Evolutionary conservation across 2,113 vertebrate species (phyloP).

Genomic region (Hypocryptadius cinnamomeus): DNA sequence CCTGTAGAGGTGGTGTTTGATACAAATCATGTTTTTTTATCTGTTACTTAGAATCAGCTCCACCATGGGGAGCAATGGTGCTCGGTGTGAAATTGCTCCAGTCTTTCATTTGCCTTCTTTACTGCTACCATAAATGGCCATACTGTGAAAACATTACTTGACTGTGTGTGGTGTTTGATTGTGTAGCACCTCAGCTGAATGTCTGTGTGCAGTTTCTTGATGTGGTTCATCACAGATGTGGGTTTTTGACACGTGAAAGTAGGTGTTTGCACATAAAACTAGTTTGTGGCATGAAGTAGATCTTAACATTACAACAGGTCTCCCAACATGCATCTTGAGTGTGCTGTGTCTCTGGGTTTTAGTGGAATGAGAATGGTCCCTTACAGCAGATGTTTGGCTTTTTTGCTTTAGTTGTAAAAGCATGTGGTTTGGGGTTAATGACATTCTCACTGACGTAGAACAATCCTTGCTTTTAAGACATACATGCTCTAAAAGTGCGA

Average conservation of each 20-base stretch:
- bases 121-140: constrained; percentile 40
- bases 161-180: not conserved
- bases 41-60: not conserved
- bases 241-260: constrained; percentile 48
- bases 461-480: not conserved
- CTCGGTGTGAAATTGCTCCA: not conserved
- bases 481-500: not conserved
- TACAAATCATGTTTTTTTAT: not conserved
- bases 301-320: not conserved
- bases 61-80: not conserved
- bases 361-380: not conserved
- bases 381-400: not conserved
- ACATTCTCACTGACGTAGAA: not conserved
- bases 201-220: constrained; percentile 61
- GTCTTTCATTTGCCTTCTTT: not conserved
- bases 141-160: not conserved
- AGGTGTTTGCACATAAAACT: not conserved
- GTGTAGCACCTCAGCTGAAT: constrained; percentile 21
- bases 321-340: not conserved
- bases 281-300: constrained; percentile 6
- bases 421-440: not conserved
- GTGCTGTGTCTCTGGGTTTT: not conserved
- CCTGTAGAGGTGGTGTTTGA: not conserved
- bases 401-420: not conserved
- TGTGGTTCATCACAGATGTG: constrained; percentile 65